Conservation (phyloP, 2,888 invertebrate genomes). For the Leptopterna dolabrata region DNA sequence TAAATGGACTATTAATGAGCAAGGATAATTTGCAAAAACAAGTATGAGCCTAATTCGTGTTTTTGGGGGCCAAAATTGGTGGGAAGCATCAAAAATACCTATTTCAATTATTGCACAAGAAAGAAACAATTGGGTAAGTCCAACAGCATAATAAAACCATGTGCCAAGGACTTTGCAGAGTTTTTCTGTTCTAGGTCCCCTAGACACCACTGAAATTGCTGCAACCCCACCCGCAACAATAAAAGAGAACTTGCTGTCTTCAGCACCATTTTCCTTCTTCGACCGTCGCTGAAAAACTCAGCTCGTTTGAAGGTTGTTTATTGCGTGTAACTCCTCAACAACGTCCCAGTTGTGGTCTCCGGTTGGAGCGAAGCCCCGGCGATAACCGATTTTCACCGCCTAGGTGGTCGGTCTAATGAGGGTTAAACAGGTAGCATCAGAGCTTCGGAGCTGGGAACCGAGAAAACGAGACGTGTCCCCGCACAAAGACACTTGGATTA, state of each 20-base stretch:
- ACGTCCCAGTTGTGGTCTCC: not conserved
- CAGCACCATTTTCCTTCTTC: not conserved
- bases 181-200: too few species aligned
- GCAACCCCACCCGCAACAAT: not conserved
- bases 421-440: constrained; percentile 31
- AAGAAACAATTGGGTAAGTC: too few species aligned
- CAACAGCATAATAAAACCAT: too few species aligned
- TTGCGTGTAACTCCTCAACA: constrained; percentile 13
- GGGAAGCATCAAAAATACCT: too few species aligned
- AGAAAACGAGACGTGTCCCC: constrained; percentile 26
- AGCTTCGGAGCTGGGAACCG: not conserved
- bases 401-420: constrained; percentile 25
- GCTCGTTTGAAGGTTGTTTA: constrained; percentile 19
- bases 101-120: too few species aligned
- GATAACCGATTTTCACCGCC: not conserved
- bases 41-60: too few species aligned
- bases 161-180: too few species aligned
- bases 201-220: not conserved
- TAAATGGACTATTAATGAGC: too few species aligned
- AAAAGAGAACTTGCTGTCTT: not conserved
- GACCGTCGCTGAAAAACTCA: not conserved
- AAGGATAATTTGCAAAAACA: too few species aligned
- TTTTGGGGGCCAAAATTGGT: too few species aligned
- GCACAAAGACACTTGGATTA: constrained; percentile 51
- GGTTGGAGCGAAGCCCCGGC: not conserved